Evolutionary conservation across 2,113 vertebrate genomes (phyloP).

Genomic region (Bothrops jararaca): DNA sequence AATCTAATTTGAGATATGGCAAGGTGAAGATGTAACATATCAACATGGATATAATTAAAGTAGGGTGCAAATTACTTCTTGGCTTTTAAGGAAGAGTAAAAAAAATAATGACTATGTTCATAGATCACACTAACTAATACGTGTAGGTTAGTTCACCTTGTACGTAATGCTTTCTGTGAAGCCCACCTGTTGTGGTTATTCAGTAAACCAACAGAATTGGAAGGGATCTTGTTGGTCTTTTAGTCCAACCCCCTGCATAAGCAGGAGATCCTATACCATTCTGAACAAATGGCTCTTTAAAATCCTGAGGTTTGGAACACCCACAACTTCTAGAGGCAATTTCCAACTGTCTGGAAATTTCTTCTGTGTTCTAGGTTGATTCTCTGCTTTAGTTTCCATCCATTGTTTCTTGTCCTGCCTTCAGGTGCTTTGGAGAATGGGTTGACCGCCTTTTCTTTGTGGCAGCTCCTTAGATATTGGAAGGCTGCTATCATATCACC

Average conservation of each 20-base stretch:
- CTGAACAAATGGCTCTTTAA: neutral
- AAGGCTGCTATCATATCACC: neutral
- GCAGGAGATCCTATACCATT: too few species aligned
- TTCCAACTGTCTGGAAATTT: neutral
- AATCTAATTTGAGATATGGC: neutral
- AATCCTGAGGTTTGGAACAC: neutral
- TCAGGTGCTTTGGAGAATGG: neutral
- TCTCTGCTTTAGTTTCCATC: neutral
- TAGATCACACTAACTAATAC: neutral
- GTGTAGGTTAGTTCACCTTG: neutral
- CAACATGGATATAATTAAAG: neutral
- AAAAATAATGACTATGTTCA: neutral
- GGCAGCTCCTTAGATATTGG: neutral
- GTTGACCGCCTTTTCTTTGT: neutral
- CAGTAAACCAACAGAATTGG: neutral
- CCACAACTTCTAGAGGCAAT: neutral
- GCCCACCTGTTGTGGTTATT: neutral
- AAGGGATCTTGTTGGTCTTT: too few species aligned
- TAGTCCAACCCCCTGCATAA: too few species aligned
- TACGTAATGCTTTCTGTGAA: neutral
- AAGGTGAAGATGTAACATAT: neutral
- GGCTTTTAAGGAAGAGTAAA: neutral
- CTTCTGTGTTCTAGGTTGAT: neutral
- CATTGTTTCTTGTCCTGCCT: neutral
- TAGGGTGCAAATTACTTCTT: neutral